These are phyloP conservation scores for Lophotis ruficrista DNA, from an alignment of 2,113 vertebrate species.

Conservation along the genomic window DNA sequence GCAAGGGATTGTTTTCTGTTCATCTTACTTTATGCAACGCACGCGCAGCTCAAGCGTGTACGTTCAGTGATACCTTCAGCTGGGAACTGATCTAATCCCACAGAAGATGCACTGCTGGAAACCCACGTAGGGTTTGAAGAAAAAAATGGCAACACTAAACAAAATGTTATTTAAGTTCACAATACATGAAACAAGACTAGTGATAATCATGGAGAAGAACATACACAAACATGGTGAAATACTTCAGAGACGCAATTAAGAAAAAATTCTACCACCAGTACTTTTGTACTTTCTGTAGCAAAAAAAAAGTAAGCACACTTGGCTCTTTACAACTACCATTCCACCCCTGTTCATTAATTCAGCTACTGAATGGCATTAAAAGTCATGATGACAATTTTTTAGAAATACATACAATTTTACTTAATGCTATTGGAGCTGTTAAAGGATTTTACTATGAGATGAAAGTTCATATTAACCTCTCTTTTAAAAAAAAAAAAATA, in stretches of 20 bases:
- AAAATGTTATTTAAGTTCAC: neutral
- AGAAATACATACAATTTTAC: neutral
- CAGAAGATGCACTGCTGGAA: conserved; percentile 19
- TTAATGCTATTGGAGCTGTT: neutral
- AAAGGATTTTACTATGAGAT: neutral
- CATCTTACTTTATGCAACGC: neutral
- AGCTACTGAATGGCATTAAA: conserved; percentile 43
- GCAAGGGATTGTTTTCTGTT: conserved; percentile 57
- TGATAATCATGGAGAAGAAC: neutral
- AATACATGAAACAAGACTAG: conserved; percentile 26
- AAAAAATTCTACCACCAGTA: conserved; percentile 19
- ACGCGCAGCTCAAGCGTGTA: neutral
- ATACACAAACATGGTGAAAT: conserved; percentile 34
- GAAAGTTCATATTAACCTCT: neutral
- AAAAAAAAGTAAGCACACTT: neutral
- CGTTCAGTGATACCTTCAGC: conserved; percentile 26
- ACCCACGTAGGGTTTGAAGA: conserved; percentile 7
- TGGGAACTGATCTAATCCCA: conserved; percentile 51
- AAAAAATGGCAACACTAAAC: conserved; percentile 1
- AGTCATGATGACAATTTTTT: neutral
- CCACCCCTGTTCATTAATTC: conserved; percentile 69
- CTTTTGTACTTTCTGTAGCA: neutral
- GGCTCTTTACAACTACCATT: conserved; percentile 54
- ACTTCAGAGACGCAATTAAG: conserved; percentile 61
- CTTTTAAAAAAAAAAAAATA: too few species aligned